Evolutionary conservation across 2,113 vertebrate species (phyloP).

Genomic region (Rhea pennata): DNA sequence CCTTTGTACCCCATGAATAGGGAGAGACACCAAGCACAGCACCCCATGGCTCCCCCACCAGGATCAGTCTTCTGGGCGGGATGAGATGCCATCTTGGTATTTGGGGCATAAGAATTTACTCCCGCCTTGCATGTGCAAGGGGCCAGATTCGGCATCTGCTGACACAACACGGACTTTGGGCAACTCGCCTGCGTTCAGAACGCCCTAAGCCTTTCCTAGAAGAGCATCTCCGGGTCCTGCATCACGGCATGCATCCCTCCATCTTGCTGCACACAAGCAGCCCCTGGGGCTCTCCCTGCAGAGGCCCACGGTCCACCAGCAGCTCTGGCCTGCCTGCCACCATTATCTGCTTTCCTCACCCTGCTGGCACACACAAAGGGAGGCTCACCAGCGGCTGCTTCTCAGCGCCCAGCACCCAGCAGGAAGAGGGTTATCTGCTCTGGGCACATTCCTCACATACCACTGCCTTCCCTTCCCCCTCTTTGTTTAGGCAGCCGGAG

Average conservation of each 20-base stretch:
- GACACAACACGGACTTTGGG: background rate
- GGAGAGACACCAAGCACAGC: background rate
- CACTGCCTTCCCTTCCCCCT: background rate
- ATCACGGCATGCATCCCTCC: background rate
- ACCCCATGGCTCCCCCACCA: too few relatives aligned
- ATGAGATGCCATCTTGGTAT: background rate
- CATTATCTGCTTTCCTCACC: background rate
- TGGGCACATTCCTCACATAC: constrained; percentile 28
- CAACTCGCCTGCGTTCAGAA: too few relatives aligned
- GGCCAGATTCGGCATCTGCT: background rate
- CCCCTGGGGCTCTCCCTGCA: background rate
- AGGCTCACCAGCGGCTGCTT: background rate
- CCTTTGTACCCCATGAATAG: fast-evolving
- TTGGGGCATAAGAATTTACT: background rate
- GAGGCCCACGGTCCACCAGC: too few relatives aligned
- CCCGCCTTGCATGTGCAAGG: too few relatives aligned
- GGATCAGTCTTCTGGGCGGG: background rate
- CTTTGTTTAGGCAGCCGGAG: background rate
- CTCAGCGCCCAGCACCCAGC: background rate
- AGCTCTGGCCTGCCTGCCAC: background rate
- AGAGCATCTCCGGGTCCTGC: background rate
- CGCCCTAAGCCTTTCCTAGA: background rate
- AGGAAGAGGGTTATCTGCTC: constrained; percentile 37
- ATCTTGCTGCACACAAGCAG: fast-evolving
- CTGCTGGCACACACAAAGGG: background rate